These are phyloP conservation scores for Liparis tanakae DNA, from an alignment of 2,797 vertebrate genomes.

Conservation along the genomic window DNA sequence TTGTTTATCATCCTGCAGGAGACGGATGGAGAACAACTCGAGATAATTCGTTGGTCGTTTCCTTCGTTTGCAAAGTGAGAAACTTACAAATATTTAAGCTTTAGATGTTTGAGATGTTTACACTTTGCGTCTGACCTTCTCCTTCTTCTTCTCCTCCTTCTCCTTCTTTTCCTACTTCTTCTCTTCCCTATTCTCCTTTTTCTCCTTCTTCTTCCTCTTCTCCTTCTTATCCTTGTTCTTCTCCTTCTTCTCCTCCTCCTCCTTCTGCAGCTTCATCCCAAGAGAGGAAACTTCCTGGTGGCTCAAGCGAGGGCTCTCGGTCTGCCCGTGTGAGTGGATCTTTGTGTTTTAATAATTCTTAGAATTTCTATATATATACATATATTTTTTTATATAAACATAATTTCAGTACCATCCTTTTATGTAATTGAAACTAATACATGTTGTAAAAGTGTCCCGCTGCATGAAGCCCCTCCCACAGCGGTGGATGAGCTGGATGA, in stretches of 20 bases:
- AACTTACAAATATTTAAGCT: not conserved
- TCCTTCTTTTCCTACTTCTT: not conserved
- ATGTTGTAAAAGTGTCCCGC: no score
- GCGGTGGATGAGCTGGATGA: not conserved
- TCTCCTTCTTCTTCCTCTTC: not conserved
- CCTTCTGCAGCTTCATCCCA: slow-evolving; percentile 86
- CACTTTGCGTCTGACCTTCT: not conserved
- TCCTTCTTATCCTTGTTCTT: not conserved
- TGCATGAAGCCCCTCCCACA: no score
- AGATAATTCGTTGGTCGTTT: slow-evolving; percentile 85
- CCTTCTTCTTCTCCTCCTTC: slow-evolving; percentile 5
- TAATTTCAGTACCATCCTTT: not conserved
- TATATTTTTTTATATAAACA: not conserved
- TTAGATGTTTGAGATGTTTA: not conserved
- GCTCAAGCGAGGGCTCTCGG: slow-evolving; percentile 89
- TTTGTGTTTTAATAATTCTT: not conserved
- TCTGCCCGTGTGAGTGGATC: slow-evolving; percentile 92
- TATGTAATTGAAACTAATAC: not conserved
- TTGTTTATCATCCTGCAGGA: slow-evolving; percentile 37
- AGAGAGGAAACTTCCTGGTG: slow-evolving; percentile 92
- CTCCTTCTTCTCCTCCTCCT: not conserved
- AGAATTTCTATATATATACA: no score
- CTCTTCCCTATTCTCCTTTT: not conserved
- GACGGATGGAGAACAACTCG: slow-evolving; percentile 16
- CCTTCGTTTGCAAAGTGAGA: slow-evolving; percentile 92